A percentile compares a stretch with the other conserved stretches of the same genome.
phyloP scores from a whole-genome alignment of 2,113 vertebrate species.

The Pygathrix nemaeus region DNA sequence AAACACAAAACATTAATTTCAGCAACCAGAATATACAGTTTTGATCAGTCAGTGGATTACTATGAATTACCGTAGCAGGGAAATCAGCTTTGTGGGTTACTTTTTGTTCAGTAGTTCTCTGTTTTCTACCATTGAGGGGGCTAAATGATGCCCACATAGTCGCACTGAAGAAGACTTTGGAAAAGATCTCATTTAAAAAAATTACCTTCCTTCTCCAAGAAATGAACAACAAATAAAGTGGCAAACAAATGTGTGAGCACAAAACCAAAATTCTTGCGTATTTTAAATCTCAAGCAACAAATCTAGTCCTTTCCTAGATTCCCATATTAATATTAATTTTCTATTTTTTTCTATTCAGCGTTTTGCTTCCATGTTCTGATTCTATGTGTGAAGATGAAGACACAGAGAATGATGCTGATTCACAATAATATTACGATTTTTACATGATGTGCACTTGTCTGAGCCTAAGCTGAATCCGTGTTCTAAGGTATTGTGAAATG shows the following conservation, averaged over 20 bases:
- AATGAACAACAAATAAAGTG: neutral
- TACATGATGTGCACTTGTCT: neutral
- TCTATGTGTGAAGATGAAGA: neutral
- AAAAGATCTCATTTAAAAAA: neutral
- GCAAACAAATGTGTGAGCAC: neutral
- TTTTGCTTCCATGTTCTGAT: neutral
- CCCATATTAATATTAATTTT: neutral
- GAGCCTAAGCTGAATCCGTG: neutral
- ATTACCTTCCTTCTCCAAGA: neutral
- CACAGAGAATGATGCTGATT: neutral
- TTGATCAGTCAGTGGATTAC: neutral
- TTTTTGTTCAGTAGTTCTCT: neutral
- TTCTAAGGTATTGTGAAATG: neutral
- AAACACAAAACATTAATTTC: neutral
- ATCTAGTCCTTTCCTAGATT: neutral
- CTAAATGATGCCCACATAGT: neutral
- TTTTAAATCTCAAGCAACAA: neutral
- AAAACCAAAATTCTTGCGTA: neutral
- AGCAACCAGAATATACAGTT: neutral
- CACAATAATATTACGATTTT: neutral
- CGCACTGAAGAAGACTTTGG: neutral
- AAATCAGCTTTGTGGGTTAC: neutral
- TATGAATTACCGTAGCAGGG: neutral
- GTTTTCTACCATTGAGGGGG: neutral
- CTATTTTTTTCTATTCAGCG: neutral